Conservation (phyloP, 2,113 vertebrate species). For the Xiphorhynchus elegans region DNA sequence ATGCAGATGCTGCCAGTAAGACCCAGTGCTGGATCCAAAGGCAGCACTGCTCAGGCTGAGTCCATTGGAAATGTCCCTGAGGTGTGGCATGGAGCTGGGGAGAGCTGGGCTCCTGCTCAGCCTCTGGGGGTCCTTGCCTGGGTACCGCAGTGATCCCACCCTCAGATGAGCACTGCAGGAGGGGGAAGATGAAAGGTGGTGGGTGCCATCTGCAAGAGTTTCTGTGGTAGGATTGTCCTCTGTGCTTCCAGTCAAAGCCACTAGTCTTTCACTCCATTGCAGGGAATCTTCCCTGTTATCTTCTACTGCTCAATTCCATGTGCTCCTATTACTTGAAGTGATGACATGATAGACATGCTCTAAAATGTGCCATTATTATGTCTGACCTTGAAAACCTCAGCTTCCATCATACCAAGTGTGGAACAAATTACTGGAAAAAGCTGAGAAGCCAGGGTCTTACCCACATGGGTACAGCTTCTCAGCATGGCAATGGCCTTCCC, state of each 20-base stretch:
- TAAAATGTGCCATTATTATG: slow-evolving; percentile 27
- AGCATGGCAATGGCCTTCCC: neutral
- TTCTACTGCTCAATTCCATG: neutral
- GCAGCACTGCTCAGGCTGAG: neutral
- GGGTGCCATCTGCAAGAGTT: neutral
- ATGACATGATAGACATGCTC: neutral
- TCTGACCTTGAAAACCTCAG: slow-evolving; percentile 48
- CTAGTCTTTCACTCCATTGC: neutral
- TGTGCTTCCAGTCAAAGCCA: neutral
- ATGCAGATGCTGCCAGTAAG: neutral
- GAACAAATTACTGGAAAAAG: slow-evolving; percentile 21
- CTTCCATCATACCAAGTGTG: neutral
- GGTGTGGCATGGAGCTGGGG: neutral
- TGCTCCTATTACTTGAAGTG: neutral
- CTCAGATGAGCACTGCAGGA: neutral
- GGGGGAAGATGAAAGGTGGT: neutral
- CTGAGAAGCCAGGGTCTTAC: neutral
- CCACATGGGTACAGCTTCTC: neutral
- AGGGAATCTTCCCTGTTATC: neutral
- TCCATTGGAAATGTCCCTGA: fast-evolving
- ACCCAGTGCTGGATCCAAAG: neutral
- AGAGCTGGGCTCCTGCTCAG: neutral
- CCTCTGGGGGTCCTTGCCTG: neutral
- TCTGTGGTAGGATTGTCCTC: neutral
- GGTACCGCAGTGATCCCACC: neutral